Evolutionary conservation across 2,797 vertebrate genomes (phyloP).

Genomic region (Sebastes glaucus): DNA sequence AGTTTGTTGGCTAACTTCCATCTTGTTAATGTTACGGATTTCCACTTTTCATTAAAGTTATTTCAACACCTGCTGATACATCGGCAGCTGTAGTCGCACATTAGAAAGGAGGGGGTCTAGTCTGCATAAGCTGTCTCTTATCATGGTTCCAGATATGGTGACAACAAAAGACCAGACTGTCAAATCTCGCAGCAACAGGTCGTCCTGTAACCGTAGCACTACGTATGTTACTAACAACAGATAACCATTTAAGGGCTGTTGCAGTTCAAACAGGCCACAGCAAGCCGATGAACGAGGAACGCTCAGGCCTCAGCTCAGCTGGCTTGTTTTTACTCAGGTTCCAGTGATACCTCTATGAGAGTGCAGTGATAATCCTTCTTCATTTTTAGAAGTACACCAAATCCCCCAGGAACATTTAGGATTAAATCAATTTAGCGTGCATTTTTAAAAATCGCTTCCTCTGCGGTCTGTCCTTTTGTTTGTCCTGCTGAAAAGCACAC

Average conservation of each 20-base stretch:
- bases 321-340: conserved; percentile 1
- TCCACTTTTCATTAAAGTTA: not conserved
- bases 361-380: conserved; percentile 40
- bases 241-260: not conserved
- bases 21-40: not conserved
- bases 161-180: not conserved
- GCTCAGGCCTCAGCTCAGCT: conserved; percentile 3
- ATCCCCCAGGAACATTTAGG: conserved; percentile 43
- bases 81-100: not conserved
- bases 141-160: not conserved
- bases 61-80: not conserved
- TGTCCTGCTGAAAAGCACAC: conserved; percentile 39
- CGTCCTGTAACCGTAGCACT: not conserved
- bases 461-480: conserved; percentile 35
- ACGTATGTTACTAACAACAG: not conserved
- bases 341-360: conserved; percentile 18
- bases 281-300: not conserved
- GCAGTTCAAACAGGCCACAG: not conserved
- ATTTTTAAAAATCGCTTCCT: conserved; percentile 47
- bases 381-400: conserved; percentile 41
- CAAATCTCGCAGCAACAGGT: not conserved
- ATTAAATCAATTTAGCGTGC: conserved; percentile 55
- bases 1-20: not conserved
- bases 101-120: not conserved
- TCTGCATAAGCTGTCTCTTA: too few relatives aligned